These are phyloP conservation scores for Pyrrhosoma nymphula DNA, from an alignment of 2,888 invertebrate genomes.

Conservation along the genomic window DNA sequence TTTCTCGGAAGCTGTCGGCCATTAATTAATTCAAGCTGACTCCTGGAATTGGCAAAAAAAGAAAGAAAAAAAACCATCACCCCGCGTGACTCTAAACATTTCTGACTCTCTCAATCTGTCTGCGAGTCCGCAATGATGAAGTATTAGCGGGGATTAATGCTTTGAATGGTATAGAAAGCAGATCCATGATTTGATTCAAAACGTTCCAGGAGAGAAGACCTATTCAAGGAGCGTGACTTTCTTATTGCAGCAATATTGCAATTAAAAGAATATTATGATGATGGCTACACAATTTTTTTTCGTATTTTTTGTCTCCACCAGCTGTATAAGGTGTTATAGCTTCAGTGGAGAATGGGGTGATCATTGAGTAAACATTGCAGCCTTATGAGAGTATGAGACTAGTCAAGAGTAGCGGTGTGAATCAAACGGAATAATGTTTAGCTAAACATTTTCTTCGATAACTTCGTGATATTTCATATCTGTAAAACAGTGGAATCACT, in stretches of 20 bases:
- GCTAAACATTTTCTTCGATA: too few relatives aligned
- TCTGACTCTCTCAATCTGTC: not conserved
- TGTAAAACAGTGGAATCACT: too few relatives aligned
- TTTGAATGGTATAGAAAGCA: not conserved
- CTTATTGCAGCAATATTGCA: not conserved
- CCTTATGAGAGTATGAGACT: too few relatives aligned
- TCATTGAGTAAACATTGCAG: too few relatives aligned
- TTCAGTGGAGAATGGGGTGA: too few relatives aligned
- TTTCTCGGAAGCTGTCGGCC: not conserved
- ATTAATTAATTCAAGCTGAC: not conserved
- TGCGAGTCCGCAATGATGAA: not conserved
- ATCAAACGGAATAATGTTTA: too few relatives aligned
- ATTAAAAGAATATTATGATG: not conserved
- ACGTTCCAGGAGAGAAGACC: not conserved
- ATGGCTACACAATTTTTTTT: not conserved
- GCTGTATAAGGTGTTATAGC: not conserved
- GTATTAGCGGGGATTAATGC: not conserved
- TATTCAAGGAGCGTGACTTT: not conserved
- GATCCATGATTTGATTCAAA: not conserved
- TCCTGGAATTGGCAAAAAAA: not conserved
- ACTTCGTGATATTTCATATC: too few relatives aligned
- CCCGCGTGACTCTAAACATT: not conserved
- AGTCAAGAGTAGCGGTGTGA: too few relatives aligned
- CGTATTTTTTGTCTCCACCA: not conserved
- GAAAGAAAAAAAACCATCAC: not conserved